These are phyloP conservation scores for Arctopsyche grandis DNA, from an alignment of 1,140 invertebrate genomes.

Conservation along the genomic window DNA sequence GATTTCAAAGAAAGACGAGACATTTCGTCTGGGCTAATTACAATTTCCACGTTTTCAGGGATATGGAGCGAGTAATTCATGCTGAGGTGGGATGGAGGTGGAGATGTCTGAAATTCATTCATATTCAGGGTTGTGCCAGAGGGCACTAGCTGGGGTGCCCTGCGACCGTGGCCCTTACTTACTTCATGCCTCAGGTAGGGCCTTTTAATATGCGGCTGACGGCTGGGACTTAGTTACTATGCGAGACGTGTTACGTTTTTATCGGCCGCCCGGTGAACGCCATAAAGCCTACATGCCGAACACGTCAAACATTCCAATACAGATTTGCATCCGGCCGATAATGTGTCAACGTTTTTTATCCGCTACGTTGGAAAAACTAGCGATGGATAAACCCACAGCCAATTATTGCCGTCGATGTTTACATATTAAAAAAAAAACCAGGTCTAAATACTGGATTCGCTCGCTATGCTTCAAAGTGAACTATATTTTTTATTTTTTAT, in stretches of 20 bases:
- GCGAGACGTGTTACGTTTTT: slow-evolving; percentile 48
- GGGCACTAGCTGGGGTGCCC: background rate
- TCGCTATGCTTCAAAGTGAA: too few species aligned
- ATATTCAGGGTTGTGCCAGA: slow-evolving; percentile 41
- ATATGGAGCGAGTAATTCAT: background rate
- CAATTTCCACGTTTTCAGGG: too few species aligned
- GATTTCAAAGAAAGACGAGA: too few species aligned
- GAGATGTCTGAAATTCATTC: slow-evolving; percentile 45
- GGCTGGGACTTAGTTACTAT: slow-evolving; percentile 43
- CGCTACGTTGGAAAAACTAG: slow-evolving; percentile 19
- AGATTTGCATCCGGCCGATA: slow-evolving; percentile 53
- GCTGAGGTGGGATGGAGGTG: too few species aligned
- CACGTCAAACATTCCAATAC: slow-evolving; percentile 54
- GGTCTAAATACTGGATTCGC: too few species aligned
- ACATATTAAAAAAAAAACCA: too few species aligned
- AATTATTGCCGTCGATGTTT: too few species aligned
- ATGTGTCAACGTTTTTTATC: slow-evolving; percentile 54
- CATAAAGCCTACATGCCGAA: slow-evolving; percentile 48
- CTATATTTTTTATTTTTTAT: too few species aligned
- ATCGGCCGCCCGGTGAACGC: slow-evolving; percentile 40
- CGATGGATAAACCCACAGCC: too few species aligned
- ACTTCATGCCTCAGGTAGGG: background rate
- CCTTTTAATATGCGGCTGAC: slow-evolving; percentile 48
- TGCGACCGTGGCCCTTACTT: slow-evolving; percentile 27
- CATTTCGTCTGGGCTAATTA: too few species aligned